Evolutionary conservation across 2,888 invertebrate species (phyloP), one percentile per base, ranked within the genome.

Genomic region (Euzetes globulus): DNA sequence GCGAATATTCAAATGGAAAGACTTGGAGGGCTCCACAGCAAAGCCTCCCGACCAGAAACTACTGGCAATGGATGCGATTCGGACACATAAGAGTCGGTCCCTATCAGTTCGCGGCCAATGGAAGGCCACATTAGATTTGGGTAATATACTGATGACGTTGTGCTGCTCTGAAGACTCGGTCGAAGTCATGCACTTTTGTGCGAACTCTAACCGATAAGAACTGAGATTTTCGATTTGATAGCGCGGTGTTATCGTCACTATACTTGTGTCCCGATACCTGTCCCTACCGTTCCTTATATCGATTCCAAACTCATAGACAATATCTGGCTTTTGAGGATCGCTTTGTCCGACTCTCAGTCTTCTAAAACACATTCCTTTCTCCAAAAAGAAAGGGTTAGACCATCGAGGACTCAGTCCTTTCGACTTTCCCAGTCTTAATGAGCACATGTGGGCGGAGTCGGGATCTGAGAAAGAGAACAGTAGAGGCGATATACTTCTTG

Each of bases 51-150:
- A 95, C 97, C 97, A 98, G 75, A 83, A 80, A 76, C 83, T 83
- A 79, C 87, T 87, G 0, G 86, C 85, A 5, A 89, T 84, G 79
- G 89, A 89, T 77, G 89, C 85, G 77, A 94, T 86, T 55, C 91
- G 87, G 70, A 94, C 91, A 84, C 95, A 94, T 70, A 98, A 86
- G 80, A 94, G 85, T 81, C 91, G 92, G 80, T 93, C 92, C 78
- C 91, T 89, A 82, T 96, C 96, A 79, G 91, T 87, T 77, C 92
- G 88, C 72, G 95, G 91, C 96, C 98, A 99, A 84, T 99, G 96
- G 85, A 95, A 99, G 22, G 97, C 91, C 84, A 96, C 88, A 82
- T 90, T 91, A 82, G 93, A 93, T 78, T 91, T 91, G 0, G 94
- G 88, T 80, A 92, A 88, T 1, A 94, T 90, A 75, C 88, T 87